These are phyloP conservation scores for Gymnocephalus cernua DNA, from an alignment of 2,113 vertebrate genomes.

Conservation along the genomic window DNA sequence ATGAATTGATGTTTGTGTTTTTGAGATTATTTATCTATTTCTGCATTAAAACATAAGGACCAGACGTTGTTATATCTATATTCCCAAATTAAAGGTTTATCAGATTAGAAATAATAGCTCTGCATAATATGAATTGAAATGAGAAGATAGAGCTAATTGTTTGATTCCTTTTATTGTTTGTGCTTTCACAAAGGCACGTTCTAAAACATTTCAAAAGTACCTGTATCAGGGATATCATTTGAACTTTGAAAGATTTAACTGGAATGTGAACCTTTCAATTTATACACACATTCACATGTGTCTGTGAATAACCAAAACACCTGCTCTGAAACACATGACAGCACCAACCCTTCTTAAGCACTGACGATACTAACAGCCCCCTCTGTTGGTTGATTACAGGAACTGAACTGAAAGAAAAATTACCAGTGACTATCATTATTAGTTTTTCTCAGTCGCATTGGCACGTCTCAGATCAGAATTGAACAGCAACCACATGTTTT, in stretches of 20 bases:
- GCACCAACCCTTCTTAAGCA: background rate
- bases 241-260: background rate
- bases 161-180: background rate
- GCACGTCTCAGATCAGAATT: too few species aligned
- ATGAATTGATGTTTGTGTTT: conserved; percentile 8
- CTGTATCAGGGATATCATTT: background rate
- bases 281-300: background rate
- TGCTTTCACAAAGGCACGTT: background rate
- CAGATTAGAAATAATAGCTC: background rate
- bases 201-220: background rate
- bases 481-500: too few species aligned
- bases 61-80: background rate
- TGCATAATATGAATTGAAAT: background rate
- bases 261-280: background rate
- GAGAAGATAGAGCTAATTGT: background rate
- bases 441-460: too few species aligned
- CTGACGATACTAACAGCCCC: background rate
- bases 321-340: background rate
- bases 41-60: background rate
- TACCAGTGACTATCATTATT: background rate
- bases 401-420: conserved; percentile 9
- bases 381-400: conserved; percentile 36
- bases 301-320: background rate
- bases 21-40: background rate
- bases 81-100: background rate